These are phyloP conservation scores for Belonocnema kinseyi DNA, from an alignment of 1,140 invertebrate species.

Conservation along the genomic window DNA sequence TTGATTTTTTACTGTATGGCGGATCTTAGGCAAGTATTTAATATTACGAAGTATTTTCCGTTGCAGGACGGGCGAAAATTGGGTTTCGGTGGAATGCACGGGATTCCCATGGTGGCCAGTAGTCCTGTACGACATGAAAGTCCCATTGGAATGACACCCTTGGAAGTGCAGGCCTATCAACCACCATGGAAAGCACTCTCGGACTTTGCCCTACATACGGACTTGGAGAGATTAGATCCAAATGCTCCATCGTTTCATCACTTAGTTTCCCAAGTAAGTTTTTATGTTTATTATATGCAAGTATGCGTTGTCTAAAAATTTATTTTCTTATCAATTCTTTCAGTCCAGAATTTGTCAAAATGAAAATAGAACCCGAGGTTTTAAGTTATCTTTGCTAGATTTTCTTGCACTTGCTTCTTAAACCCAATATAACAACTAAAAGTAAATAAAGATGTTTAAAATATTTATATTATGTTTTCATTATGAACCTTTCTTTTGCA, in stretches of 20 bases:
- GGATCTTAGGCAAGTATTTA: slow-evolving; percentile 33
- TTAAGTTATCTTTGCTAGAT: background rate
- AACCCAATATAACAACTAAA: no score
- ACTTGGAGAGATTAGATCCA: slow-evolving; percentile 90
- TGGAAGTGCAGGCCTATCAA: slow-evolving; percentile 96
- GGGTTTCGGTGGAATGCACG: slow-evolving; percentile 93
- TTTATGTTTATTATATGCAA: background rate
- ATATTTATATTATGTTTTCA: slow-evolving; percentile 16
- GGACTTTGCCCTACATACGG: slow-evolving; percentile 95
- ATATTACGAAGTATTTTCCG: slow-evolving; percentile 64
- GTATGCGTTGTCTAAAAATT: background rate
- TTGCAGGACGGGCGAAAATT: slow-evolving; percentile 93
- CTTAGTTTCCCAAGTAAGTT: slow-evolving; percentile 92
- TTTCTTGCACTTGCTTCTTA: background rate
- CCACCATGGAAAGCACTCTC: slow-evolving; percentile 97
- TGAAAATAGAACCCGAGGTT: no score
- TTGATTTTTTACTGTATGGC: background rate
- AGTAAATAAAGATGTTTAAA: background rate
- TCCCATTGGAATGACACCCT: slow-evolving; percentile 87
- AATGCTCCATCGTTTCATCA: slow-evolving; percentile 95
- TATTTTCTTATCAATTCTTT: background rate
- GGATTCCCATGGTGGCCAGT: slow-evolving; percentile 97
- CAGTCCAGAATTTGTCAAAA: no score
- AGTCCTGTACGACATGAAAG: slow-evolving; percentile 96
- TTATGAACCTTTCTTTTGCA: slow-evolving; percentile 66